Base-by-base conservation (phyloP, 2,888 invertebrate genomes). In the Caenorhabditis sinica region DNA sequence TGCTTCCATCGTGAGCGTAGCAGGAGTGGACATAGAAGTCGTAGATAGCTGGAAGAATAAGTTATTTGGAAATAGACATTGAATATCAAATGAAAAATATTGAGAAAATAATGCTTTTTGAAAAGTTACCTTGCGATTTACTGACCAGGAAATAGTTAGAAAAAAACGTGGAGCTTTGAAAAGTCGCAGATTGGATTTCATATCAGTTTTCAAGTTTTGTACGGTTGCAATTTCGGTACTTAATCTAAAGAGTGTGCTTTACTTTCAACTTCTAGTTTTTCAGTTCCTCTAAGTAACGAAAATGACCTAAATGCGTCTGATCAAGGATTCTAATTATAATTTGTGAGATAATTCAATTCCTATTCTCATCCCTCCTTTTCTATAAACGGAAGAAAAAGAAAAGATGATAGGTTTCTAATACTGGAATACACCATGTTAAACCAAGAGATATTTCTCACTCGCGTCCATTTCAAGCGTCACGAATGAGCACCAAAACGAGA, bases 21-120 rank as follows among this genome's bases (percentile, higher is more conserved):
- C 92, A 92, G n/a, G 90, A 90, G 80, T 92, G 91, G 0, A 92
- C 91, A 71, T 91, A 92, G 85, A 92, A 91, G 79, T 92, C 92
- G 73, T 91, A 92, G 68, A 91, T 91, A 6, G 91, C 92, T 92
- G 81, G 75, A 91, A 88, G 17, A 23, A 17, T 20, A 36, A 13
- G 51, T n/a, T 28, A 23, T 13, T 15, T 13, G 40, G 30, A 17
- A 51, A 65, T 13, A n/a, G 36, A 61, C 20, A 81, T 40, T 40
- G 40, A 40, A 40, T 13, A 40, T n/a, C n/a, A n/a, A n/a, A n/a
- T n/a, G n/a, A n/a, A n/a, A n/a, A n/a, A n/a, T n/a, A n/a, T n/a
- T n/a, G n/a, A n/a, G n/a, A n/a, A n/a, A n/a, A n/a, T 11, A 60
- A 51, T 17, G 20, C 49, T 49, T 49, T 49, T 49, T 20, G 4